These are phyloP conservation scores for Hylaeus anthracinus DNA, from an alignment of 1,140 invertebrate genomes.

Conservation along the genomic window DNA sequence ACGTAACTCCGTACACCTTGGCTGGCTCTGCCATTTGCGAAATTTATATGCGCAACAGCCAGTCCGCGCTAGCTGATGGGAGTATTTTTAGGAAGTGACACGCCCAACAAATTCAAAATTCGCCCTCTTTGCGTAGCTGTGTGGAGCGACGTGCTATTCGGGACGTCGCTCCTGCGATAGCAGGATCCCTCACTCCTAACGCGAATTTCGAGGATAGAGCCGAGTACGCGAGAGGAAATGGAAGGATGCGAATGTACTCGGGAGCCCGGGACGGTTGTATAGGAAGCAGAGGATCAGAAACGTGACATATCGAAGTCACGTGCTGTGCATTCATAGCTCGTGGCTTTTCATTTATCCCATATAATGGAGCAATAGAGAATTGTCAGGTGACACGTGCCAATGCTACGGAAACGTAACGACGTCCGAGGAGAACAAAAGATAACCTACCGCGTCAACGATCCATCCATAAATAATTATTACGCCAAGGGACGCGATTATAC, in stretches of 20 bases:
- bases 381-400: conserved; percentile 32
- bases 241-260: not conserved
- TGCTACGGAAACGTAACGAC: not conserved
- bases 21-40: not conserved
- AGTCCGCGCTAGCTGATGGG: not conserved
- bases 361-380: conserved; percentile 28
- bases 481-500: not conserved
- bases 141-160: not conserved
- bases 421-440: not conserved
- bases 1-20: conserved; percentile 1
- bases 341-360: conserved; percentile 56
- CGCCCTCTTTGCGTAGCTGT: too few species aligned
- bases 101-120: conserved; percentile 33
- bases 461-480: not conserved
- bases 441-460: too few species aligned
- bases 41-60: conserved; percentile 22
- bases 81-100: conserved; percentile 24
- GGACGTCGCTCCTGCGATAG: not conserved
- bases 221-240: not conserved
- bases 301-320: conserved; percentile 53
- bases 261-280: not conserved
- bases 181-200: not conserved
- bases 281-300: conserved; percentile 44
- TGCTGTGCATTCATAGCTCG: conserved; percentile 37
- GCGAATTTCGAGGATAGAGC: not conserved